A percentile compares a stretch with the other conserved stretches of the same genome.
phyloP scores from a whole-genome alignment of 2,888 invertebrate species.

The Lobophora halterata region DNA sequence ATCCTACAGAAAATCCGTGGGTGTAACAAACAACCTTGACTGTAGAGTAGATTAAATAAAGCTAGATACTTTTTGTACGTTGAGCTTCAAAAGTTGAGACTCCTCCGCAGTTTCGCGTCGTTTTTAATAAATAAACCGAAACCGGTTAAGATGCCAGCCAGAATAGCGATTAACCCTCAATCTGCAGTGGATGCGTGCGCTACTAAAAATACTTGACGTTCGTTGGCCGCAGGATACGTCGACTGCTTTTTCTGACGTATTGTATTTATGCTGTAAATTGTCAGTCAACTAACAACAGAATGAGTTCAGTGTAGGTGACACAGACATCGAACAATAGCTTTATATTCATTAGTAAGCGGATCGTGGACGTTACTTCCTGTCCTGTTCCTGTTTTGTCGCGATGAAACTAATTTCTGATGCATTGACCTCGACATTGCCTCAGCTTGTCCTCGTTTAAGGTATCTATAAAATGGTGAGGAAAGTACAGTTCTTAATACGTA shows the following conservation, averaged over 20 bases:
- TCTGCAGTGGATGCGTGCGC: conserved; percentile 51
- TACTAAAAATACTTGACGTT: conserved; percentile 55
- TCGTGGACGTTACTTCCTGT: conserved; percentile 50
- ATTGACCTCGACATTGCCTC: conserved; percentile 46
- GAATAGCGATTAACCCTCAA: conserved; percentile 68
- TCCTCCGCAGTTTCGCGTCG: conserved; percentile 44
- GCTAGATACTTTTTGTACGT: conserved; percentile 41
- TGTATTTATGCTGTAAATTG: conserved; percentile 34
- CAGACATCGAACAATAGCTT: conserved; percentile 47
- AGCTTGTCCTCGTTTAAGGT: conserved; percentile 20
- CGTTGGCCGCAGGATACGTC: conserved; percentile 14
- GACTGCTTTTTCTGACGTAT: conserved; percentile 19
- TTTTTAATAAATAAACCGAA: conserved; percentile 51
- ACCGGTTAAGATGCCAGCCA: conserved; percentile 65
- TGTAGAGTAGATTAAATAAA: conserved; percentile 33
- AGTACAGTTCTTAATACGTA: too few species aligned
- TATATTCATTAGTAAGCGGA: conserved; percentile 47
- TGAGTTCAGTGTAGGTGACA: conserved; percentile 33
- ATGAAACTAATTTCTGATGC: conserved; percentile 42
- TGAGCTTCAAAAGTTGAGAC: conserved; percentile 45
- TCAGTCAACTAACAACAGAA: conserved; percentile 32
- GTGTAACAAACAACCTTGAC: conserved; percentile 27
- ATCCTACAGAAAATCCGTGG: conserved; percentile 30
- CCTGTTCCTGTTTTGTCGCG: conserved; percentile 62
- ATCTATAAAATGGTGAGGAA: background rate